phyloP scores from a whole-genome alignment of 2,797 vertebrate genomes.

The Chloroceryle inda region DNA sequence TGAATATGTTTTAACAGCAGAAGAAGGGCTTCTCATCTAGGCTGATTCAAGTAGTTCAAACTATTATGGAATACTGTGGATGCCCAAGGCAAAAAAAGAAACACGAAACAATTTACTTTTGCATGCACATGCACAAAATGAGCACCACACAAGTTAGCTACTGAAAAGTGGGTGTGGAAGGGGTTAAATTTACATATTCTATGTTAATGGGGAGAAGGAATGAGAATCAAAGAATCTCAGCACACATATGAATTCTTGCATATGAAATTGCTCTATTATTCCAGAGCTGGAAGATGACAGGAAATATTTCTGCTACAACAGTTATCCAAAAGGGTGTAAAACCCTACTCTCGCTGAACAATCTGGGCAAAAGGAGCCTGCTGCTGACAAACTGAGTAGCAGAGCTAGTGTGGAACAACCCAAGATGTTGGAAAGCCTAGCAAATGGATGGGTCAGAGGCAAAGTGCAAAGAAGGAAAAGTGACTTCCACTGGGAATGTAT shows the following conservation, averaged over 20 bases:
- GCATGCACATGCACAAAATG: background rate
- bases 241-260: background rate
- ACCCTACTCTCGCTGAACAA: background rate
- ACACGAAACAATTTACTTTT: background rate
- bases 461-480: background rate
- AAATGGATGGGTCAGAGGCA: background rate
- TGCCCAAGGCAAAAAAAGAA: conserved; percentile 24
- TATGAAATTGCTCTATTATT: background rate
- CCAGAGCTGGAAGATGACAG: background rate
- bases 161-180: background rate
- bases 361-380: background rate
- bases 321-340: background rate
- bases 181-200: conserved; percentile 16
- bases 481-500: background rate
- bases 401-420: background rate
- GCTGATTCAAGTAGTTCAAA: background rate
- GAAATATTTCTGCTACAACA: background rate
- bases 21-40: background rate
- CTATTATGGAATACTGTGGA: background rate
- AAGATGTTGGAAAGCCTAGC: background rate
- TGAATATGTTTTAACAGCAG: background rate
- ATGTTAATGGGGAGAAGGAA: background rate
- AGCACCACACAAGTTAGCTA: background rate
- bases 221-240: conserved; percentile 6
- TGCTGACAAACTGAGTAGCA: background rate